Conservation (phyloP, 2,888 invertebrate species). For the Smittia aterrima region DNA sequence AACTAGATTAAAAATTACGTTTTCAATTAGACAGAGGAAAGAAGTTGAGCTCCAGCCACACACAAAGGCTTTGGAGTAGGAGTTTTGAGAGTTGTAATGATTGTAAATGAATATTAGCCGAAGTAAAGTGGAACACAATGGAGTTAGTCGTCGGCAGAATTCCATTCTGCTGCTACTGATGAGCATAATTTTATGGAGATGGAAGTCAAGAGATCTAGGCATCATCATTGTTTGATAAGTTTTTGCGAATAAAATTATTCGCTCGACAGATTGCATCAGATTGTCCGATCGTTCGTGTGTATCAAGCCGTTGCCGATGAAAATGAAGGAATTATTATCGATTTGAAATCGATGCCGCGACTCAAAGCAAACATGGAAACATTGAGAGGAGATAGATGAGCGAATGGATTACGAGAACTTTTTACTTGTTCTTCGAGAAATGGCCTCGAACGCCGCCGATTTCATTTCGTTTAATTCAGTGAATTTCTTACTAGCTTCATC, state of each 20-base stretch:
- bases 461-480: neutral
- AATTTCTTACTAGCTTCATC: neutral
- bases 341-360: neutral
- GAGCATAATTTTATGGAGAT: neutral
- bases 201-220: neutral
- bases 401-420: too few species aligned
- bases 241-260: neutral
- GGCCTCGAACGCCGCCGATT: too few species aligned
- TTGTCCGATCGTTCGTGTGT: neutral
- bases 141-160: neutral
- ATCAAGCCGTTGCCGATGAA: neutral
- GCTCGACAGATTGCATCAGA: neutral
- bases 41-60: neutral
- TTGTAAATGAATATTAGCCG: neutral
- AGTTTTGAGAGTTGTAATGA: slow-evolving; percentile 20
- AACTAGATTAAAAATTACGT: slow-evolving; percentile 24
- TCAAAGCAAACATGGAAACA: neutral
- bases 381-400: too few species aligned
- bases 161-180: neutral
- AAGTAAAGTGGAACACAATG: slow-evolving; percentile 29
- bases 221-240: neutral
- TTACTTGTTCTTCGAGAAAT: too few species aligned
- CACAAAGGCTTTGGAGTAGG: slow-evolving; percentile 18
- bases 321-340: neutral
- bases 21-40: slow-evolving; percentile 32